A percentile compares a stretch with the other conserved stretches of the same genome.
phyloP scores from a whole-genome alignment of 2,888 invertebrate species.

The Eutolmus rufibarbis region DNA sequence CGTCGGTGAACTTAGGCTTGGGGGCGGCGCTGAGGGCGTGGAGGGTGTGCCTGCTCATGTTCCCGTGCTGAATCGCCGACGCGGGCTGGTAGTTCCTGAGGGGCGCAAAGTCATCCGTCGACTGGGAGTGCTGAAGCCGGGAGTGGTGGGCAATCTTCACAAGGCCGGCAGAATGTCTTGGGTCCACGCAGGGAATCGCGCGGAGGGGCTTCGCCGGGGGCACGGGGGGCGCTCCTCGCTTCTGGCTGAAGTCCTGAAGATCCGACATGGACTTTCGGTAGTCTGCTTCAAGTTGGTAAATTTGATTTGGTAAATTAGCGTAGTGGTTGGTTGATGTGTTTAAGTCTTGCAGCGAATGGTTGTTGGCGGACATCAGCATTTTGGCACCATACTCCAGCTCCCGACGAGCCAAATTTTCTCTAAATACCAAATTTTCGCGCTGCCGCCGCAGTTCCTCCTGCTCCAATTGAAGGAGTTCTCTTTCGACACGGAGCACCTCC shows the following conservation, averaged over 20 bases:
- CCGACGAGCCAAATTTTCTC: slow-evolving; percentile 69
- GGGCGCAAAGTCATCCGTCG: slow-evolving; percentile 65
- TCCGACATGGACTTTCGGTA: slow-evolving; percentile 69
- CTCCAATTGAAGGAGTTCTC: slow-evolving; percentile 78
- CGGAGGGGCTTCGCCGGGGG: slow-evolving; percentile 68
- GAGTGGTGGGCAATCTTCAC: slow-evolving; percentile 55
- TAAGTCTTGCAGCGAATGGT: slow-evolving; percentile 72
- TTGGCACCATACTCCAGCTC: slow-evolving; percentile 63
- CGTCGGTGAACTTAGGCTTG: slow-evolving; percentile 73
- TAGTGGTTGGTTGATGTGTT: slow-evolving; percentile 62
- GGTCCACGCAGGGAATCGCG: slow-evolving; percentile 46
- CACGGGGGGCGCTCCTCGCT: slow-evolving; percentile 61
- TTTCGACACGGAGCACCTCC: slow-evolving; percentile 79
- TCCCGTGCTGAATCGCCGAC: slow-evolving; percentile 60
- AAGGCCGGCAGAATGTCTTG: slow-evolving; percentile 49
- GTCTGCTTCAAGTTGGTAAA: slow-evolving; percentile 61
- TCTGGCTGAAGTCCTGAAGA: slow-evolving; percentile 60
- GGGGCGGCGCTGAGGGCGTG: slow-evolving; percentile 79
- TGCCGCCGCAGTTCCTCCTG: slow-evolving; percentile 80
- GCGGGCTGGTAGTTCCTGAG: slow-evolving; percentile 66
- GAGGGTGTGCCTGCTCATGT: slow-evolving; percentile 75
- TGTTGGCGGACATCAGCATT: slow-evolving; percentile 61
- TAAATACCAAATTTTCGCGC: slow-evolving; percentile 73
- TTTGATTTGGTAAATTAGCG: slow-evolving; percentile 55
- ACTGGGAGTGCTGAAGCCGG: slow-evolving; percentile 57